Percentiles rank a stretch among this genome's conserved stretches.
These are phyloP conservation scores for Anableps anableps DNA, from an alignment of 2,797 vertebrate genomes.

Conservation along the genomic window DNA sequence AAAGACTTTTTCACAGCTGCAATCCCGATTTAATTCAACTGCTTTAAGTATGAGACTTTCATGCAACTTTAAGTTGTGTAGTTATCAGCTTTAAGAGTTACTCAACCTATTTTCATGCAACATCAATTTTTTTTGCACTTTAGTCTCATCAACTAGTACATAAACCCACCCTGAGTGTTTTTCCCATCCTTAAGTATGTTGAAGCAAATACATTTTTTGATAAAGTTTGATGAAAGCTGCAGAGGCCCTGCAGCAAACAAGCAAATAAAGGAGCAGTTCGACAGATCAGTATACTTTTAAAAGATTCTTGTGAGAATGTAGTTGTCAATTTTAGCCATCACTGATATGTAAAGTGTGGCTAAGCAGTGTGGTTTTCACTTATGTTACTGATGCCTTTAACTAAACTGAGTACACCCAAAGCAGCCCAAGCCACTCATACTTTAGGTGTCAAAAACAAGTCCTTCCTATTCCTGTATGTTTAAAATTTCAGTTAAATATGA, in stretches of 20 bases:
- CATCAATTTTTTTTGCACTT: not conserved
- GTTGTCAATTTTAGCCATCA: not conserved
- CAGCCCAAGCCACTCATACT: not conserved
- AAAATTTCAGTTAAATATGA: not conserved
- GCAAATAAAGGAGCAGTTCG: not conserved
- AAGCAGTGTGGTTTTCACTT: not conserved
- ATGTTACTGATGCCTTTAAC: not conserved
- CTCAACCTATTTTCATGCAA: not conserved
- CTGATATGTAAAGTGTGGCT: not conserved
- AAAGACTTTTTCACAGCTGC: not conserved
- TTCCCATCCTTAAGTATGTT: not conserved
- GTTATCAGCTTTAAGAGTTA: not conserved
- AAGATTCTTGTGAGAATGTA: not conserved
- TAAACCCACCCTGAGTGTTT: not conserved
- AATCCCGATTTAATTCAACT: not conserved
- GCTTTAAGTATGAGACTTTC: not conserved
- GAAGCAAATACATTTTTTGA: not conserved
- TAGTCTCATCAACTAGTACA: not conserved
- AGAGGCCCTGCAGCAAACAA: not conserved
- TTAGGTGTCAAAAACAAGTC: not conserved
- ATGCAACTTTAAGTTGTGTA: not conserved
- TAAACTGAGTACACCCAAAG: not conserved
- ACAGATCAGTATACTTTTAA: not conserved
- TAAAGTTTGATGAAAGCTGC: not conserved
- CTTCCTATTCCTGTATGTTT: not conserved